Evolutionary conservation across 2,888 invertebrate genomes (phyloP).

Genomic region (Drosophila aldrichi): DNA sequence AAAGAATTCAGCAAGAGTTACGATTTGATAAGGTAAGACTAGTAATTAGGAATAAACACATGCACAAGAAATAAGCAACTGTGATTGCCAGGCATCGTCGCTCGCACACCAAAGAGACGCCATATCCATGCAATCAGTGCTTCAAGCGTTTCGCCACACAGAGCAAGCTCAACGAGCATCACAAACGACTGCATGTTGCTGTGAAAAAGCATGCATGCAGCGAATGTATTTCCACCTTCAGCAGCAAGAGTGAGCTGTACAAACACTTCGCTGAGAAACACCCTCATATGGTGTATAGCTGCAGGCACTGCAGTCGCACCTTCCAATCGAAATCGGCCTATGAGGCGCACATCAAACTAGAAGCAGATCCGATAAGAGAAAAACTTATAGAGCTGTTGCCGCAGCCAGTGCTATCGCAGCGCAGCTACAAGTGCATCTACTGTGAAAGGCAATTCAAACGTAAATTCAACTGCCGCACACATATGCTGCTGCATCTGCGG

Average conservation of each 20-base stretch:
- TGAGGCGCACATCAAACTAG: constrained; percentile 5
- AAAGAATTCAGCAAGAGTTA: constrained; percentile 71
- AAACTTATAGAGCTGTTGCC: constrained; percentile 15
- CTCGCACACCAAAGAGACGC: constrained; percentile 67
- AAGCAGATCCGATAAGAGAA: background rate
- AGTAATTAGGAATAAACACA: too few relatives aligned
- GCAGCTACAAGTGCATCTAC: constrained; percentile 60
- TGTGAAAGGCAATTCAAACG: constrained; percentile 62
- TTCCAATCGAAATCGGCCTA: constrained; percentile 10
- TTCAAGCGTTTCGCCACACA: constrained; percentile 55
- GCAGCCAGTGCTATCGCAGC: constrained; percentile 1
- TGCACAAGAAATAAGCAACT: background rate
- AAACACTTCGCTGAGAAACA: constrained; percentile 11
- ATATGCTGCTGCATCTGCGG: constrained; percentile 64
- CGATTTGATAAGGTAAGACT: constrained; percentile 71
- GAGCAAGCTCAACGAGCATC: constrained; percentile 62
- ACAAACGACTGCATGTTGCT: constrained; percentile 36
- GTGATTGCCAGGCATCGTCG: constrained; percentile 61
- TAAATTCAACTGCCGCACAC: constrained; percentile 57
- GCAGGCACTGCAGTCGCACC: constrained; percentile 3
- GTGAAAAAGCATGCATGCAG: constrained; percentile 21
- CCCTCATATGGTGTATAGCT: constrained; percentile 2
- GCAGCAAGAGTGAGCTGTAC: constrained; percentile 6
- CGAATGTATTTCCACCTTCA: constrained; percentile 12
- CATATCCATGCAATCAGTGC: constrained; percentile 70